Evolutionary conservation across 2,797 vertebrate genomes (phyloP).

Genomic region (Halcyon leucocephala): DNA sequence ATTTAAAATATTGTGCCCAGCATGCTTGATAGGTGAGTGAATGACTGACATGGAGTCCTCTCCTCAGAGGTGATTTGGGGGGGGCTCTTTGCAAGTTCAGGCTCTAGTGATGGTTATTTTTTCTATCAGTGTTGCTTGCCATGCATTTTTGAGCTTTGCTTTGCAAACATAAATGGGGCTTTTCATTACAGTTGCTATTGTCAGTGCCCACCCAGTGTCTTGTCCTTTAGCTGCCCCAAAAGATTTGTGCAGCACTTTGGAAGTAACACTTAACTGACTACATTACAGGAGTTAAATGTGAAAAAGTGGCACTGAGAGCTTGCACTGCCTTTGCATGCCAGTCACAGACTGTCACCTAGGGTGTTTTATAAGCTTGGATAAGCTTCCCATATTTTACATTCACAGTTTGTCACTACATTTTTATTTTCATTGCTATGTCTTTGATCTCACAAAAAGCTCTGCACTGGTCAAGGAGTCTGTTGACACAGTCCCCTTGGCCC

Average conservation of each 20-base stretch:
- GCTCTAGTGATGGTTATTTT: not conserved
- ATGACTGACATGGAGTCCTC: not conserved
- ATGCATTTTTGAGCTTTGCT: not conserved
- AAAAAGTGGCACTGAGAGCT: not conserved
- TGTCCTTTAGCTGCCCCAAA: not conserved
- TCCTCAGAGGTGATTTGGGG: not conserved
- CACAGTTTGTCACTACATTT: not conserved
- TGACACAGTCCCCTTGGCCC: not conserved
- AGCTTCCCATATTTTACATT: not conserved
- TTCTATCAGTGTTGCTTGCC: not conserved
- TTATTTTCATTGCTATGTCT: constrained; percentile 34
- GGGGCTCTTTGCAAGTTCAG: not conserved
- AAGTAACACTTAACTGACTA: not conserved
- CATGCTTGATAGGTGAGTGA: not conserved
- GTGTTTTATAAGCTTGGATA: not conserved
- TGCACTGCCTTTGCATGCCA: not conserved
- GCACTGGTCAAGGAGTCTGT: not conserved
- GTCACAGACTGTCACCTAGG: not conserved
- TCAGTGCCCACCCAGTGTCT: not conserved
- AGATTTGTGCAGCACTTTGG: not conserved
- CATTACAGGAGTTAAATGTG: not conserved
- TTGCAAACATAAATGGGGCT: not conserved
- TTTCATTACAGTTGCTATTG: not conserved
- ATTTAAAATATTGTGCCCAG: constrained; percentile 15
- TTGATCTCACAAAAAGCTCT: constrained; percentile 27